Evolutionary conservation across 2,888 invertebrate species (phyloP), one percentile per base, ranked within the genome.

Genomic region (Rhagophthalmus giganteus): DNA sequence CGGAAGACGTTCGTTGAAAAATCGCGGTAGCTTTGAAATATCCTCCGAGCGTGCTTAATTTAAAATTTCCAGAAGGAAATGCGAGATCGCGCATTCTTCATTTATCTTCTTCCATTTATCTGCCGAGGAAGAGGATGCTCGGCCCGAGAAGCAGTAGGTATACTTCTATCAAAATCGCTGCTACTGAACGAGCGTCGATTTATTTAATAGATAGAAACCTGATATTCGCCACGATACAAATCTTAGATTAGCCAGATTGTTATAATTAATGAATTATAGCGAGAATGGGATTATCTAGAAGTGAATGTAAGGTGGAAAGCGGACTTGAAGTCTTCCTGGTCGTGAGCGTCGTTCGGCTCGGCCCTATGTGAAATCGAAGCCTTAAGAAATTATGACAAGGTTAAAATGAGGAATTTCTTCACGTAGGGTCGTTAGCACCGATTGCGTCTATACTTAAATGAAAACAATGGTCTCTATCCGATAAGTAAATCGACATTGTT

Each of bases 251-350:
- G 42, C 13, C 12, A 20, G 33, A 42, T 42, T 33, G 33, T 27
- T 42, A 33, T 42, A 42, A 42, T 42, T 42, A 42, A 33, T 42
- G 42, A 42, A 42, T 33, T 42, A 42, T 42, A 34, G 33, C 20
- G 33, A 25, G 26, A 42, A 42, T 27, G 15, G 15, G 27, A 34
- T 33, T 42, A 27, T 24, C 26, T 11, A 10, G 31, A 31, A 9
- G 41, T 32, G 32, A 41, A 31, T 12, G 41, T 26, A 15, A 13
- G 30, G 28, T n/a, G n/a, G n/a, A n/a, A n/a, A n/a, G n/a, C n/a
- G n/a, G n/a, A n/a, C n/a, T n/a, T n/a, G n/a, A n/a, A n/a, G n/a
- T n/a, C n/a, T n/a, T n/a, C n/a, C n/a, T n/a, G n/a, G n/a, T n/a
- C n/a, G n/a, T n/a, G n/a, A n/a, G n/a, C n/a, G n/a, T n/a, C n/a